Evolutionary conservation across 2,888 invertebrate genomes (phyloP), one percentile per base, ranked within the genome.

Genomic region (Teleiodes luculella): DNA sequence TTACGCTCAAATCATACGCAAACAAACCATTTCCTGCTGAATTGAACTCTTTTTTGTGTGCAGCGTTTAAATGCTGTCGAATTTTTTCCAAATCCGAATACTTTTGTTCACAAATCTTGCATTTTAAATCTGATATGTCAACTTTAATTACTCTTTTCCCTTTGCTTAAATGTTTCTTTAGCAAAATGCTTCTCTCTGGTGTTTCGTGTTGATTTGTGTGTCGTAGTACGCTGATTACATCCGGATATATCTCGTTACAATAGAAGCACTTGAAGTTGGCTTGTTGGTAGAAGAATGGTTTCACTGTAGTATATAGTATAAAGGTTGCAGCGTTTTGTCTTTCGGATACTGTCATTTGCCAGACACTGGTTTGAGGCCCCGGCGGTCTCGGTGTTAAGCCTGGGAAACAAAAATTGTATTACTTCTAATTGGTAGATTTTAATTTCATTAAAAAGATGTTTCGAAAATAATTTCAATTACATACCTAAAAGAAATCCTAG

Each of bases 261-360:
- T 86, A 89, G 61, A 89, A 88, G 56, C 88, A 89, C 65, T 87
- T 88, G 60, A 84, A 89, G 66, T 83, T 88, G 0, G 86, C 87
- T 65, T 88, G 86, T 41, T 86, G 85, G 55, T 86, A 88, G 69
- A 78, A 82, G 62, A 89, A 89, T 0, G 88, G 88, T 58, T 76
- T 83, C 59, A 85, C 70, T 1, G 83, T 84, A 0, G 87, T 86
- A 62, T 60, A 68, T 60, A 87, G 84, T 28, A 89, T 62, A 62
- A 87, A 85, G 0, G 82, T 83, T 0, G 88, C 87, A 7, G 87
- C 88, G 61, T 88, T 88, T 61, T 85, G 78, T 47, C 88, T 67
- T 64, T 88, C 88, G 28, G 83, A 80, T 66, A 81, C 74, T 1
- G 88, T 88, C 88, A 87, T 85, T 80, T 87, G 86, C 88, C 88